phyloP scores from a whole-genome alignment of 2,797 vertebrate species.

The Falco berigora region DNA sequence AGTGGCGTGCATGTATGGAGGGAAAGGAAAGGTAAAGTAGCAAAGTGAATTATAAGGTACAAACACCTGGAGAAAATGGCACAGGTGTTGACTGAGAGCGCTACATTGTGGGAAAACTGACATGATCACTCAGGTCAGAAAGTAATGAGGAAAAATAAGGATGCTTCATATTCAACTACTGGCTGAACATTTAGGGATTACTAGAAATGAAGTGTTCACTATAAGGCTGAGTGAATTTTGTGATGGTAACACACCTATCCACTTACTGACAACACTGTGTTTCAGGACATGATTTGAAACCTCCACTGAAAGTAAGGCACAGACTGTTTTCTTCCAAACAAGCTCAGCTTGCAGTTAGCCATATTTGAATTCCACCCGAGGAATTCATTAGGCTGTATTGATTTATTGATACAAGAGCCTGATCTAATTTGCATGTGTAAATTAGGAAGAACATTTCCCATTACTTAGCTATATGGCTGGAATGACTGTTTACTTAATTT shows the following conservation, averaged over 20 bases:
- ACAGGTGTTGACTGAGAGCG: neutral
- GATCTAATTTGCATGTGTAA: slow-evolving; percentile 56
- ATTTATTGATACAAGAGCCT: slow-evolving; percentile 50
- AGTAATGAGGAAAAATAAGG: neutral
- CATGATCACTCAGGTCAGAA: neutral
- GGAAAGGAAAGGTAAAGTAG: neutral
- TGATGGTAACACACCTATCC: neutral
- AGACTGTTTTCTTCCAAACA: neutral
- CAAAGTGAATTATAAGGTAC: neutral
- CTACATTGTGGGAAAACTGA: rapidly evolving
- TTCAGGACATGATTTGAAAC: neutral
- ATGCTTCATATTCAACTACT: neutral
- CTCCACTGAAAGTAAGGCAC: neutral
- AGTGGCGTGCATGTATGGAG: rapidly evolving
- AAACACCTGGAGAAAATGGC: neutral
- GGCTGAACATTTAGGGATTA: neutral
- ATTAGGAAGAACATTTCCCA: slow-evolving; percentile 47
- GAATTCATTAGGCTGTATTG: slow-evolving; percentile 42
- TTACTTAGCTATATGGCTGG: slow-evolving; percentile 11
- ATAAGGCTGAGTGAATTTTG: neutral
- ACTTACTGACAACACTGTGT: neutral
- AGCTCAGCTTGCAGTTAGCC: neutral
- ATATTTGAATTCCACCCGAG: slow-evolving; percentile 31
- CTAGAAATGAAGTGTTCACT: neutral
- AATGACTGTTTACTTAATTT: slow-evolving; percentile 41